A percentile compares a stretch with the other conserved stretches of the same genome.
Evolutionary conservation across 1,140 invertebrate genomes (phyloP).

Genomic region (Saccostrea echinata): DNA sequence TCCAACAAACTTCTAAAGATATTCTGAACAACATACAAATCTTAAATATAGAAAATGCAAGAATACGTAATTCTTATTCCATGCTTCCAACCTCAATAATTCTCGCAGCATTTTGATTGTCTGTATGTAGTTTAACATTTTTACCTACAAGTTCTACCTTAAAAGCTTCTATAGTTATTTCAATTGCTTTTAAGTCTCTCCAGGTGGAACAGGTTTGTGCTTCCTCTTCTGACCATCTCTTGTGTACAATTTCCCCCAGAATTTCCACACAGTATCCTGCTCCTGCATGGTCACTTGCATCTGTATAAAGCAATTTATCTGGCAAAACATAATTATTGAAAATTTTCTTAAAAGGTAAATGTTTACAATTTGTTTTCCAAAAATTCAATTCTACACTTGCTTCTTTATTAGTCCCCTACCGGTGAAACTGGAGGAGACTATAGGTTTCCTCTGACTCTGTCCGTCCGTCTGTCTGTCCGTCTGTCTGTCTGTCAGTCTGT

Average conservation of each 20-base stretch:
- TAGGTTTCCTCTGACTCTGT: too few relatives aligned
- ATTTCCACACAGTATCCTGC: not conserved
- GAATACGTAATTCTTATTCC: constrained; percentile 38
- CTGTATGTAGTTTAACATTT: constrained; percentile 45
- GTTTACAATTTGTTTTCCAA: not conserved
- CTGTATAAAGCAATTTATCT: not conserved
- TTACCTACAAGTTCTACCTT: not conserved
- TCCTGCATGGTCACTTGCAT: constrained; percentile 13
- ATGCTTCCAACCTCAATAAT: constrained; percentile 45
- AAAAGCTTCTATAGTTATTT: not conserved
- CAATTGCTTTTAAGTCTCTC: not conserved
- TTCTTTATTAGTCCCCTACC: too few relatives aligned
- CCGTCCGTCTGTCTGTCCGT: too few relatives aligned
- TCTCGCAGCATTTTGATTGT: constrained; percentile 42
- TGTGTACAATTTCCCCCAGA: not conserved
- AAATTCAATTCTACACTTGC: not conserved
- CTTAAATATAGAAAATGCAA: constrained; percentile 46
- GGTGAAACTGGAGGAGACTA: too few relatives aligned
- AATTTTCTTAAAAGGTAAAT: constrained; percentile 7
- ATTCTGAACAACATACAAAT: constrained; percentile 39
- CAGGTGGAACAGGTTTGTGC: not conserved
- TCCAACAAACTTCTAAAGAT: constrained; percentile 47
- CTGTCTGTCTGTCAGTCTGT: too few relatives aligned
- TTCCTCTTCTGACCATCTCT: not conserved
- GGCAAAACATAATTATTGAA: not conserved